Evolutionary conservation across 2,113 vertebrate species (phyloP).

Genomic region (Climacteris rufus): DNA sequence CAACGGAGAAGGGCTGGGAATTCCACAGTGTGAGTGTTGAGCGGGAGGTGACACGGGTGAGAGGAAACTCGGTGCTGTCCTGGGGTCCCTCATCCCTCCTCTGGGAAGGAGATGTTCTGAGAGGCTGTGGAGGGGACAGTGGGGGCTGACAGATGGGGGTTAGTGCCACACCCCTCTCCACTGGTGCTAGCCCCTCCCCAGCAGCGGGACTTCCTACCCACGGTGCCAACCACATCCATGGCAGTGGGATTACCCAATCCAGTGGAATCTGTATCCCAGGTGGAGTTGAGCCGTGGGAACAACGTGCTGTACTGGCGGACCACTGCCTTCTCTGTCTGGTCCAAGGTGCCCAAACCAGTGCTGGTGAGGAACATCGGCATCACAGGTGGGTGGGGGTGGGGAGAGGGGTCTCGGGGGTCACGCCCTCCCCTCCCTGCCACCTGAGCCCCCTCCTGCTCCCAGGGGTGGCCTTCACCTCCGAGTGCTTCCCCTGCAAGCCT

Average conservation of each 20-base stretch:
- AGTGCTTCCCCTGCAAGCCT: slow-evolving; percentile 94
- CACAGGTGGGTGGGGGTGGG: slow-evolving; percentile 76
- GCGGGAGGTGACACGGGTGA: not conserved
- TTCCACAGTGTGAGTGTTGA: slow-evolving; percentile 75
- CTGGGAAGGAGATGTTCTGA: not conserved
- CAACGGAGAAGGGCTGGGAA: slow-evolving; percentile 84
- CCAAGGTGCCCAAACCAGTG: slow-evolving; percentile 80
- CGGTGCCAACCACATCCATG: not conserved
- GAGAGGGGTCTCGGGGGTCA: too few relatives aligned
- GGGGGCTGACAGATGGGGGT: not conserved
- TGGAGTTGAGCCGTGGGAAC: slow-evolving; percentile 83
- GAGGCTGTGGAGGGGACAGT: not conserved
- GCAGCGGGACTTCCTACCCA: not conserved
- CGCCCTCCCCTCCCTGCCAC: fast-evolving
- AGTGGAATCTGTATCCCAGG: slow-evolving; percentile 3
- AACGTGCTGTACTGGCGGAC: slow-evolving; percentile 94
- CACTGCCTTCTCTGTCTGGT: slow-evolving; percentile 77
- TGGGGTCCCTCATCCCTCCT: not conserved
- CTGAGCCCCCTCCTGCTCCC: not conserved
- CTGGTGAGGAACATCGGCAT: slow-evolving; percentile 87
- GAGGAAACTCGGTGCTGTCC: not conserved
- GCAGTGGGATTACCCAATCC: not conserved
- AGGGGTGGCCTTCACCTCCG: slow-evolving; percentile 94
- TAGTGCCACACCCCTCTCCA: not conserved
- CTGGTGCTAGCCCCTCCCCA: not conserved